Conservation (phyloP, 2,888 invertebrate species). For the Drosophila anomelani region DNA sequence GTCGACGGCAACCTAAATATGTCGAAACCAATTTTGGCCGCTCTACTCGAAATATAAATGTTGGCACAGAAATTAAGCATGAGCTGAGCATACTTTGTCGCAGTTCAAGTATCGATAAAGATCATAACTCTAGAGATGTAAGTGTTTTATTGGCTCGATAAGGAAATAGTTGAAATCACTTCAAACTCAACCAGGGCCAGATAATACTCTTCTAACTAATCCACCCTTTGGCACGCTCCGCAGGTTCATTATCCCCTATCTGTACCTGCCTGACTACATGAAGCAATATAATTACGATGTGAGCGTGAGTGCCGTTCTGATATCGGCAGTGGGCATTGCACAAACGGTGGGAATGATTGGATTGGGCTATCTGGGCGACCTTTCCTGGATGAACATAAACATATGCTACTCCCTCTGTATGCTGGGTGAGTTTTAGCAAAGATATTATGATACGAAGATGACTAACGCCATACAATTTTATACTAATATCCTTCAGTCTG, state of each 20-base stretch:
- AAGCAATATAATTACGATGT: slow-evolving; percentile 89
- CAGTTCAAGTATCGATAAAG: slow-evolving; percentile 8
- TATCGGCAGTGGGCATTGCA: slow-evolving; percentile 94
- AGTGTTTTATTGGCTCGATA: slow-evolving; percentile 23
- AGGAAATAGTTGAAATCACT: slow-evolving; percentile 25
- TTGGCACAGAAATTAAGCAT: slow-evolving; percentile 2
- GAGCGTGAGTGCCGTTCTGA: slow-evolving; percentile 90
- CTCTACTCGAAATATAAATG: slow-evolving; percentile 37
- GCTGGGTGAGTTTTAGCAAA: slow-evolving; percentile 82
- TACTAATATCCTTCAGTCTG: slow-evolving; percentile 74
- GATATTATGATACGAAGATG: neutral
- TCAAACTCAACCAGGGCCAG: slow-evolving; percentile 9
- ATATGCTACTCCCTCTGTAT: slow-evolving; percentile 93
- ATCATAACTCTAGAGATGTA: neutral
- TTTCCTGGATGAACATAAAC: slow-evolving; percentile 92
- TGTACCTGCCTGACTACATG: slow-evolving; percentile 95
- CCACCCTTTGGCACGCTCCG: slow-evolving; percentile 72
- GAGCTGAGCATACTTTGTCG: neutral
- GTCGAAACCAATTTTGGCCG: slow-evolving; percentile 51
- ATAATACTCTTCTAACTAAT: slow-evolving; percentile 14
- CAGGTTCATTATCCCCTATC: slow-evolving; percentile 98
- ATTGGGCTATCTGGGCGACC: slow-evolving; percentile 95
- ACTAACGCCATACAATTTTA: neutral
- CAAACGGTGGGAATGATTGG: slow-evolving; percentile 96
- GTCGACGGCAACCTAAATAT: slow-evolving; percentile 25